A percentile compares a stretch with the other conserved stretches of the same genome.
phyloP scores from a whole-genome alignment of 2,888 invertebrate species.

The Pegoplata infirma region DNA sequence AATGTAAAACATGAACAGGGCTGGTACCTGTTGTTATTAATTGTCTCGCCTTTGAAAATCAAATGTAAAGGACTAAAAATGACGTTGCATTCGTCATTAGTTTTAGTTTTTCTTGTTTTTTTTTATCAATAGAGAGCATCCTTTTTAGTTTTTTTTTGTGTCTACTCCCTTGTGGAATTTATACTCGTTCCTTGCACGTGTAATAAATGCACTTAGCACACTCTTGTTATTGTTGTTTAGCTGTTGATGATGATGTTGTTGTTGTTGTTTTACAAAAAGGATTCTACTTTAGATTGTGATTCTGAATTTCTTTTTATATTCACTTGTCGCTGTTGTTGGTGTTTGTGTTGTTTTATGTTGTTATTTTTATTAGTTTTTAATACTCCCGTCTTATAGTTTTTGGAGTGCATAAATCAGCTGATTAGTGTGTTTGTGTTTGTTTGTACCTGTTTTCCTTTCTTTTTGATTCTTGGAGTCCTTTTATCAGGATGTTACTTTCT shows the following conservation, averaged over 20 bases:
- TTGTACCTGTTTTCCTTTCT: conserved; percentile 37
- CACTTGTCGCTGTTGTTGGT: conserved; percentile 12
- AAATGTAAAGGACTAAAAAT: conserved; percentile 21
- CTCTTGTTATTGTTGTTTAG: conserved; percentile 24
- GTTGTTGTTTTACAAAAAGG: conserved; percentile 17
- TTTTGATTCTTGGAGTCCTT: conserved; percentile 42
- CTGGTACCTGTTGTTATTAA: conserved; percentile 56
- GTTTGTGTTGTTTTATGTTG: conserved; percentile 18
- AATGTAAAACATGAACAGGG: not conserved
- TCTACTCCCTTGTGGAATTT: conserved; percentile 17
- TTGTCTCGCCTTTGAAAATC: conserved; percentile 33
- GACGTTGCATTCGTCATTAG: conserved; percentile 29
- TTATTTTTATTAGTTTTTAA: conserved; percentile 47
- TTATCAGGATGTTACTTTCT: conserved; percentile 42
- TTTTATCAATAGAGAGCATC: conserved; percentile 39
- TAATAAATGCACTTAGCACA: conserved; percentile 26
- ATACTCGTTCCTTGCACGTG: conserved; percentile 58
- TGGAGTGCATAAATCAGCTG: conserved; percentile 61
- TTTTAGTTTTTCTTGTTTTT: conserved; percentile 23
- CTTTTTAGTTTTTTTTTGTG: conserved; percentile 15
- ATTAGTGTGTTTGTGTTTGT: conserved; percentile 32
- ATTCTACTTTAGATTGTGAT: not conserved
- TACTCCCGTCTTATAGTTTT: conserved; percentile 9
- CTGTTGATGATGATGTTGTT: conserved; percentile 20
- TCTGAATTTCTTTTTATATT: too few species aligned